Evolutionary conservation across 2,888 invertebrate species (phyloP), one percentile per base, ranked within the genome.

Genomic region (Dryococelus australis): DNA sequence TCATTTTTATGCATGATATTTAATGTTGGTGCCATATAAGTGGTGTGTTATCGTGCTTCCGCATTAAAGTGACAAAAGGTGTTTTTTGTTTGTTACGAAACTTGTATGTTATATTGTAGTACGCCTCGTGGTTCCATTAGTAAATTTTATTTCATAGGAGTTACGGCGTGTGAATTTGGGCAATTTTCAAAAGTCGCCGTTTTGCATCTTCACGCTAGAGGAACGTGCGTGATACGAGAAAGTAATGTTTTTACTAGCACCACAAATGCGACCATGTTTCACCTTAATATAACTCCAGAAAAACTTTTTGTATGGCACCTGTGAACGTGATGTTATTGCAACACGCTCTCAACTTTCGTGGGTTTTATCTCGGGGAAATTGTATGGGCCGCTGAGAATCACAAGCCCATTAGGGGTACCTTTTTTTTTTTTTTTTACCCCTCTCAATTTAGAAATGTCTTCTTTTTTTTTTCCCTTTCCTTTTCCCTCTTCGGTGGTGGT

Each of bases 311-410:
- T 65, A n/a, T 65, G 16, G 16, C 65, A n/a, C n/a, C n/a, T 65
- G n/a, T 20, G 65, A 65, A 65, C 24, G 65, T 65, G 65, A 65
- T 24, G 20, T 65, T 65, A 65, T 65, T 16, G 65, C 65, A 65
- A 65, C 65, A 65, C 65, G 65, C 65, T 65, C 65, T 65, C n/a
- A n/a, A 20, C n/a, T 65, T 65, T 65, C 65, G 65, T 65, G 65
- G 20, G 65, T 20, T 20, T 65, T 65, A n/a, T 65, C 20, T 65
- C 65, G 20, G n/a, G 65, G n/a, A 65, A 65, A 24, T 65, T 65
- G 65, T 65, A 20, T n/a, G 65, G 8, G n/a, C 65, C 65, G n/a
- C 65, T 10, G 24, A 24, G 65, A 65, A 65, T 47, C 47, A 47
- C 47, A 47, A 47, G 16, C 47, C 65, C 65, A 65, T 65, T 65